Percentiles rank a stretch among this genome's conserved stretches.
Evolutionary conservation across 1,140 invertebrate species (phyloP).

Genomic region (Eupeodes corollae): DNA sequence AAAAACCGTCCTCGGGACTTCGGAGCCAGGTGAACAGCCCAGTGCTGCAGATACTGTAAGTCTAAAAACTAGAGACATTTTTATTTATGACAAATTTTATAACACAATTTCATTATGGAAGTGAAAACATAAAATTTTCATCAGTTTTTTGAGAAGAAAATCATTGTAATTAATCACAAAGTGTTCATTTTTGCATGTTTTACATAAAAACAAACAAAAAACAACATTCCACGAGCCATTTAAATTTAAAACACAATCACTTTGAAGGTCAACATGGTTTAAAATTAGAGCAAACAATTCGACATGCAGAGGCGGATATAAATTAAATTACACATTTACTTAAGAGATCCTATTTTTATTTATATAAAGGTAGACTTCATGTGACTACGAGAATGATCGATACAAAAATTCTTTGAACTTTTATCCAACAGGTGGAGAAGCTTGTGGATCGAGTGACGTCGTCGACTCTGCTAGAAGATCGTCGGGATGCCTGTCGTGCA

Average conservation of each 20-base stretch:
- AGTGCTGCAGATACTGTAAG: conserved; percentile 76
- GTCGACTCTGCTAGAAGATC: conserved; percentile 86
- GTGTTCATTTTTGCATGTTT: background rate
- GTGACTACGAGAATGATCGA: background rate
- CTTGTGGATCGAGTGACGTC: conserved; percentile 84
- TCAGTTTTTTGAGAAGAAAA: too few relatives aligned
- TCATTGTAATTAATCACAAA: too few relatives aligned
- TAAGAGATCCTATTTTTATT: background rate
- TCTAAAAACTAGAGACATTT: background rate
- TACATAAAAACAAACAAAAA: background rate
- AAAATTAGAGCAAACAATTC: too few relatives aligned
- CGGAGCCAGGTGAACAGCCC: conserved; percentile 58
- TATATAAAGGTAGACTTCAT: background rate
- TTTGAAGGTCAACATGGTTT: too few relatives aligned
- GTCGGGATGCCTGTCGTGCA: conserved; percentile 90
- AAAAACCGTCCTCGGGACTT: conserved; percentile 78
- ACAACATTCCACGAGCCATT: background rate
- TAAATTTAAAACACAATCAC: background rate
- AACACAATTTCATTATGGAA: too few relatives aligned
- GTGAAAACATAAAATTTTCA: too few relatives aligned
- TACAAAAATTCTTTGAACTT: background rate
- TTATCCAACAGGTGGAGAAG: conserved; percentile 64
- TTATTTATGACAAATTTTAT: too few relatives aligned
- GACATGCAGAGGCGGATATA: background rate
- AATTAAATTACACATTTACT: background rate